A percentile compares a stretch with the other conserved stretches of the same genome.
Evolutionary conservation across 2,888 invertebrate species (phyloP).

Genomic region (Pristionchus mayeri): DNA sequence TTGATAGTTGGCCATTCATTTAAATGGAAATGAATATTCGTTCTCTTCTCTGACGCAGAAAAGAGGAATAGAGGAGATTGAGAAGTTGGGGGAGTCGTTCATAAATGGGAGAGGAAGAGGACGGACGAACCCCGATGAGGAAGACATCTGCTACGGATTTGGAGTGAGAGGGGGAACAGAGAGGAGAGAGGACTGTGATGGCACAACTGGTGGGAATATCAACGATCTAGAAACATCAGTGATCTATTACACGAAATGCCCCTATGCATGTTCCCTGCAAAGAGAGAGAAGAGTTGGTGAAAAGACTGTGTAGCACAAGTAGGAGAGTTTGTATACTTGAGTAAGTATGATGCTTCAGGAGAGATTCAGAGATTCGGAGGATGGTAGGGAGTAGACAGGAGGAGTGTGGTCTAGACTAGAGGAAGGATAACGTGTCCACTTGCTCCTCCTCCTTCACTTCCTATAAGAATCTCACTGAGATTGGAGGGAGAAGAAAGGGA

Average conservation of each 20-base stretch:
- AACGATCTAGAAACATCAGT: no score
- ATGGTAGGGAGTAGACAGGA: no score
- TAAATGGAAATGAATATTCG: background rate
- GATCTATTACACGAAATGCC: no score
- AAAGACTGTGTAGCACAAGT: no score
- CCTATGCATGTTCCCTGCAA: no score
- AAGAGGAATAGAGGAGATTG: background rate
- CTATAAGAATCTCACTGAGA: slow-evolving; percentile 1
- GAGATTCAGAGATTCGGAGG: no score
- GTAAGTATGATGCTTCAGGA: no score
- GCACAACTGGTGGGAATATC: no score
- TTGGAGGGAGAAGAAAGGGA: background rate
- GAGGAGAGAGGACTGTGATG: background rate
- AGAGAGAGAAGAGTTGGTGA: background rate
- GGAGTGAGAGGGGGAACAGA: background rate
- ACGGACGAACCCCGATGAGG: background rate
- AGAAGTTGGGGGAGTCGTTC: background rate
- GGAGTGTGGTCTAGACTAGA: background rate
- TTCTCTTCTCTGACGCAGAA: background rate
- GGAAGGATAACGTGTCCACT: background rate
- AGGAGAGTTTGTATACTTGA: no score
- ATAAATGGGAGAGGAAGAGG: slow-evolving; percentile 11
- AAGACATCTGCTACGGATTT: slow-evolving; percentile 15
- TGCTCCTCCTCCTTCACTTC: background rate
- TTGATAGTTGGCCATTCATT: background rate